Conservation (phyloP, 1,140 invertebrate genomes). For the Caenorhabditis briggsae region DNA sequence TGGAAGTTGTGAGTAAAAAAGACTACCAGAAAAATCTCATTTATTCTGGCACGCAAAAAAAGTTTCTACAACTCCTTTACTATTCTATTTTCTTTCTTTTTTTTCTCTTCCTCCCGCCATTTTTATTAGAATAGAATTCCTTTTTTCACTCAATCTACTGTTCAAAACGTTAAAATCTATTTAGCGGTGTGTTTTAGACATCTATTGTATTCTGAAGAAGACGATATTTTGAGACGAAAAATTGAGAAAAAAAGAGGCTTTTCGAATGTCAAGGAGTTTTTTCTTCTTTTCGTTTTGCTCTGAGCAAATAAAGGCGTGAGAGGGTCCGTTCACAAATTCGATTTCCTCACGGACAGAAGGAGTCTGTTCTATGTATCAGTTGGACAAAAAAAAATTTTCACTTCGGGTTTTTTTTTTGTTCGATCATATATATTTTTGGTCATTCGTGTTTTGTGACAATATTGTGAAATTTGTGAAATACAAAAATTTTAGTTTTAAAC, state of each 20-base stretch:
- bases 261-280: conserved; percentile 34
- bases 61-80: conserved; percentile 1
- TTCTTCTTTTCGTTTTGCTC: neutral
- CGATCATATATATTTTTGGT: no score
- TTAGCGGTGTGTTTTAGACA: neutral
- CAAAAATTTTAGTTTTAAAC: no score
- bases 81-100: neutral
- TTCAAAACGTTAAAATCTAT: neutral
- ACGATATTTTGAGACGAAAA: neutral
- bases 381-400: neutral
- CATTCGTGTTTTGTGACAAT: no score
- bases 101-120: neutral
- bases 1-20: neutral
- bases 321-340: conserved; percentile 44
- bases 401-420: neutral
- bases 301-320: conserved; percentile 24
- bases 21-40: conserved; percentile 42
- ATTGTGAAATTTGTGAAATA: no score
- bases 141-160: neutral
- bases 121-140: conserved; percentile 4
- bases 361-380: conserved; percentile 42
- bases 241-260: neutral
- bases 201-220: neutral
- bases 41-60: conserved; percentile 45
- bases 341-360: conserved; percentile 3